Evolutionary conservation across 2,113 vertebrate genomes (phyloP).

Genomic region (Puntigrus tetrazona): DNA sequence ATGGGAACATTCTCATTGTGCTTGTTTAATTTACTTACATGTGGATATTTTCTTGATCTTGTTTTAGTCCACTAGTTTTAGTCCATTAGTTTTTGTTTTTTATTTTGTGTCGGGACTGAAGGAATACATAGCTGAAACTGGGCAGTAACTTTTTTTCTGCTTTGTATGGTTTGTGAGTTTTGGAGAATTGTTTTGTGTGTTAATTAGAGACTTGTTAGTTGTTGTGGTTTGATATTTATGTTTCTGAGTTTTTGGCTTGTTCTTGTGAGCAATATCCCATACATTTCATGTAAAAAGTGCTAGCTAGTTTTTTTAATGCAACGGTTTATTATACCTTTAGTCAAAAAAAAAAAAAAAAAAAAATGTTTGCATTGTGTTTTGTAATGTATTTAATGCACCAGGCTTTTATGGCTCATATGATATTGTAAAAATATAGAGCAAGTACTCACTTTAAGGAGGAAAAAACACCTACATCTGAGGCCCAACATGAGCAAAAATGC

Average conservation of each 20-base stretch:
- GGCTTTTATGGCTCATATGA: not conserved
- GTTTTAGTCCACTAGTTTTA: not conserved
- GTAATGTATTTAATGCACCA: not conserved
- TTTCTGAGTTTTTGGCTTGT: not conserved
- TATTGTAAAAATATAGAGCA: not conserved
- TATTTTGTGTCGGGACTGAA: not conserved
- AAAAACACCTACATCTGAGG: not conserved
- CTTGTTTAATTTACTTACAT: not conserved
- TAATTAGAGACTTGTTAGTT: not conserved
- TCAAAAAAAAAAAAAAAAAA: no score
- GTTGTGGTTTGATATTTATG: not conserved
- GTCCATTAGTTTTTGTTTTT: not conserved
- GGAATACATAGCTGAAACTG: not conserved
- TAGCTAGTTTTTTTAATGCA: not conserved
- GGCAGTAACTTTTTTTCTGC: not conserved
- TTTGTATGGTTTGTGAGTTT: not conserved
- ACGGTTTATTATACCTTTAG: not conserved
- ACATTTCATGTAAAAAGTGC: no score
- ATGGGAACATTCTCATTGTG: not conserved
- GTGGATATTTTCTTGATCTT: not conserved
- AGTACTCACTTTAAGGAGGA: not conserved
- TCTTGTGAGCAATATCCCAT: not conserved
- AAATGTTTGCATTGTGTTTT: no score
- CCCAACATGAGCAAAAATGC: not conserved
- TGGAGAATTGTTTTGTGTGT: not conserved